Conservation (phyloP, 1,140 invertebrate species). For the Magallana angulata region DNA sequence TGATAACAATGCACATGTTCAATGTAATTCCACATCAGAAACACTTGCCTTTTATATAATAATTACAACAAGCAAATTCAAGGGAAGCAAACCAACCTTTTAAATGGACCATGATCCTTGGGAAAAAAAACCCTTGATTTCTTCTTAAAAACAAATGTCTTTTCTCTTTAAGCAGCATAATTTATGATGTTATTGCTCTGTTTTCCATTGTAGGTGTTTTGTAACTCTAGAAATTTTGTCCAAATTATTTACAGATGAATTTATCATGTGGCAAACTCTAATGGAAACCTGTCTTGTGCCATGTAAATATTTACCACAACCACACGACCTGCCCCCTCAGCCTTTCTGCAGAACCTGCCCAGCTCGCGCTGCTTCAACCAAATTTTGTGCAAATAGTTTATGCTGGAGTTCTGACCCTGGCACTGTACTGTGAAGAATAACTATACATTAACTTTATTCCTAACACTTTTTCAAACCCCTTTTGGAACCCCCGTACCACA, state of each 20-base stretch:
- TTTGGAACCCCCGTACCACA: no score
- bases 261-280: constrained; percentile 24
- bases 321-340: not conserved
- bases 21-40: constrained; percentile 35
- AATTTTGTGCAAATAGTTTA: not conserved
- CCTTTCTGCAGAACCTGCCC: no score
- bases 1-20: constrained; percentile 36
- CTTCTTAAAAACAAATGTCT: not conserved
- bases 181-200: no score
- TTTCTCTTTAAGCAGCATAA: not conserved
- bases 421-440: no score
- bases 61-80: constrained; percentile 21
- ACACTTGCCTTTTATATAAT: not conserved
- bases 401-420: no score
- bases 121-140: not conserved
- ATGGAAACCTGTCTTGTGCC: not conserved
- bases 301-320: constrained; percentile 7
- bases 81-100: constrained; percentile 21
- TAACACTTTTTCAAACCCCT: no score
- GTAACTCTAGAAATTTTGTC: constrained; percentile 20
- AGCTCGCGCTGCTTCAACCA: not conserved
- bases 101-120: constrained; percentile 3
- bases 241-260: constrained; percentile 38
- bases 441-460: no score
- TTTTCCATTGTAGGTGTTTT: not conserved